Base-by-base conservation (phyloP, 2,113 vertebrate genomes). In the Lathamus discolor region DNA sequence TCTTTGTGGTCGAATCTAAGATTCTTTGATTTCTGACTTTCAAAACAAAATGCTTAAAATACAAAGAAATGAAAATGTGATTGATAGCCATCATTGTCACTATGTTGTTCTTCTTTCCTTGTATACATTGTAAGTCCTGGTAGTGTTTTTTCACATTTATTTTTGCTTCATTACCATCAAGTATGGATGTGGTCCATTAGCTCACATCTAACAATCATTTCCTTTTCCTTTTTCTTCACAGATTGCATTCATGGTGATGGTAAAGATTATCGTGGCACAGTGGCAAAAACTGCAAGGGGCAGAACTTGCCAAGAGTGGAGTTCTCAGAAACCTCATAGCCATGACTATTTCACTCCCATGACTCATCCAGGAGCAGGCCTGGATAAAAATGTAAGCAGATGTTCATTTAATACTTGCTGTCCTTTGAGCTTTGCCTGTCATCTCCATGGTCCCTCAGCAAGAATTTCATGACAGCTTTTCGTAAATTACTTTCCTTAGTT, bases 251-350 rank as follows among this genome's bases (percentile, higher is more conserved):
- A 88, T 7, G 98, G 95, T 25, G 98, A 80, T 4, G 99, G 99
- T 14, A 94, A 31, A 19, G 89, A 92, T 2, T 99, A 99, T 83
- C 98, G 98, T 33, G 99, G 99, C 55, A 97, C 98, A 11, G 97
- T 92, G 55, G 98, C 99, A 19, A 98, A 96, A 88, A 99, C 99
- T 3, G 41, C 39, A 3, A 41, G 61, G 1, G 99, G 98, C 2
- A 98, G 98, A 33, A 98, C 98, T 7, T 99, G 99, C 94, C 99
- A 99, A 96, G 98, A 83, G 3, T 99, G 99, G 99, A 97, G 89
- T 7, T 96, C 98, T 31, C 98, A 99, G 92, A 97, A 8, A 18
- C 99, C 99, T 33, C 99, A 99, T 41, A 25, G 1, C 10, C 98
- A 99, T 2, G 92, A 27, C 27, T 98, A 96, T 84, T 99, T 99